These are phyloP conservation scores for Eulemur mongoz DNA, from an alignment of 2,797 vertebrate genomes.

Conservation along the genomic window DNA sequence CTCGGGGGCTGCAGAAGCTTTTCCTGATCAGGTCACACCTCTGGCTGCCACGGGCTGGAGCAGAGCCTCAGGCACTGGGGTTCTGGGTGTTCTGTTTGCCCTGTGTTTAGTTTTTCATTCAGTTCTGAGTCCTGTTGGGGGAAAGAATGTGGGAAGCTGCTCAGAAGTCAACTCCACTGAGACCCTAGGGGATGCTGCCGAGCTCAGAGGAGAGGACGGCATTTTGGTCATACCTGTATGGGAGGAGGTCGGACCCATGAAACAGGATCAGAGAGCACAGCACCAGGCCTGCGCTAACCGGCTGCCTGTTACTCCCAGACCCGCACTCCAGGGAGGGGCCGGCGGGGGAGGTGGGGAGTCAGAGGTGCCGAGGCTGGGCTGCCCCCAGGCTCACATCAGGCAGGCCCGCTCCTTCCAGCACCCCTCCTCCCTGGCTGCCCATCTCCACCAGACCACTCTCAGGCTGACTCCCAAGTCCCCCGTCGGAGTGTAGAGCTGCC, in stretches of 20 bases:
- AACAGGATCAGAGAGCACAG: no score
- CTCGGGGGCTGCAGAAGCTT: no score
- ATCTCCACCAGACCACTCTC: neutral
- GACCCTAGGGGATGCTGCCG: neutral
- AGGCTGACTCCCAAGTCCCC: neutral
- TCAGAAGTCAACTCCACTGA: neutral
- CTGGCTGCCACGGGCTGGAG: neutral
- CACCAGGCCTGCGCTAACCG: accelerated
- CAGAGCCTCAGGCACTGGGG: neutral
- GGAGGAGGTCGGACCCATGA: neutral
- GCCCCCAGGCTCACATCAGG: neutral
- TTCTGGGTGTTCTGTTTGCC: neutral
- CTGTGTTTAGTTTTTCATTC: neutral
- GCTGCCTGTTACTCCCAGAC: neutral
- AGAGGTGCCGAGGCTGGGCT: accelerated
- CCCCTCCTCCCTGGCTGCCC: neutral
- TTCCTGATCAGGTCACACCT: neutral
- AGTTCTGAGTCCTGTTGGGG: neutral
- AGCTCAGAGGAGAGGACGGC: neutral
- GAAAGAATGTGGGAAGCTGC: neutral
- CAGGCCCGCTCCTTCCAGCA: accelerated
- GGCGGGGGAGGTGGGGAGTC: accelerated
- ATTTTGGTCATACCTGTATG: neutral
- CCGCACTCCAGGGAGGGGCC: accelerated
- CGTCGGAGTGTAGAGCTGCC: neutral